Evolutionary conservation across 1,140 invertebrate species (phyloP).

Genomic region (Heliconius nattereri): DNA sequence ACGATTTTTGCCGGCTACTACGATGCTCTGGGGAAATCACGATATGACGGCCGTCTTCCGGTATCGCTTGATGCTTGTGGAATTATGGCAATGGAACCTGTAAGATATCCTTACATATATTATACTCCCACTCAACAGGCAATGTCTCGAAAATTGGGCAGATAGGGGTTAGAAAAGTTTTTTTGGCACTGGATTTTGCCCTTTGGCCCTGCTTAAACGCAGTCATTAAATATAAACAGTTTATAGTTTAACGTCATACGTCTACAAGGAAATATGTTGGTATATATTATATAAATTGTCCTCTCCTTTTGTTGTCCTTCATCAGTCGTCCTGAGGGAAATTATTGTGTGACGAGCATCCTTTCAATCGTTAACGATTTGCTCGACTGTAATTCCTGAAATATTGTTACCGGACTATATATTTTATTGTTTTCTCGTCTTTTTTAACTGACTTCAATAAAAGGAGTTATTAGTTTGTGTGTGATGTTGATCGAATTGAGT

Average conservation of each 20-base stretch:
- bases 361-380: constrained; percentile 20
- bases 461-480: background rate
- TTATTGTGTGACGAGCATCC: constrained; percentile 18
- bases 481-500: background rate
- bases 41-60: constrained; percentile 48
- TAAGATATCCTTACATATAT: no score
- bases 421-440: background rate
- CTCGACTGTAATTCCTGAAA: background rate
- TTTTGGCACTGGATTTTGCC: no score
- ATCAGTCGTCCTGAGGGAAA: constrained; percentile 2
- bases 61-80: constrained; percentile 36
- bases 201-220: no score
- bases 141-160: no score
- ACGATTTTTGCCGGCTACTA: constrained; percentile 43
- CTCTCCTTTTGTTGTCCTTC: constrained; percentile 15
- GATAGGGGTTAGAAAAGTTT: no score
- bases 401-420: background rate
- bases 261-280: background rate
- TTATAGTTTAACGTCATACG: background rate
- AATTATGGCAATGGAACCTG: background rate
- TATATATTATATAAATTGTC: background rate
- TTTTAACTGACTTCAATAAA: no score
- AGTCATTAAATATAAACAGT: no score
- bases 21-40: constrained; percentile 53
- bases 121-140: no score